Base-by-base conservation (phyloP, 2,113 vertebrate genomes). In the Garra rufa region DNA sequence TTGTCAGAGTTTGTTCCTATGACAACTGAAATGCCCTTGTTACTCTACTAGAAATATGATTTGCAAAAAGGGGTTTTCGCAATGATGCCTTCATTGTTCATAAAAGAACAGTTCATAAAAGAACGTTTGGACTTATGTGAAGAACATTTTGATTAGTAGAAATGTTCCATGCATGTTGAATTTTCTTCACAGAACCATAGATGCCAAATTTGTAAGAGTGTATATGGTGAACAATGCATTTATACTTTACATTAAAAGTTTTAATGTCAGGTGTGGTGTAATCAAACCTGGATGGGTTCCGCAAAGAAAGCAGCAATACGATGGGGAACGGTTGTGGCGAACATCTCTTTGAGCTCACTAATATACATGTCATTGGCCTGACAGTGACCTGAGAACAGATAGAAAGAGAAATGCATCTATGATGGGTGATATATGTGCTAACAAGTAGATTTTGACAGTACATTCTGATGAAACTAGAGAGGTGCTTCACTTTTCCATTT, bases 221-320 rank as follows among this genome's bases (percentile, higher is more conserved):
- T 19, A 52, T 41, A 73, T 15, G 69, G 7, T 28, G 71, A 74
- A 67, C 8, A 9, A 67, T 9, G 63, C 30, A 4, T 69, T 41
- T 14, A 69, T 19, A 69, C 28, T 52, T 52, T 34, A 34, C 34
- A 57, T 21, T 19, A 17, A 55, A 7, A 34, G 63, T 38, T 69
- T 21, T 9, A 21, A 21, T 41, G 44, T 19, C 6, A 30, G 6
- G 26, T n/a, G 13, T 67, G 10, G 55, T 74, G 14, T 46, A 30
- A 67, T 55, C 34, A 70, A 50, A 99, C 98, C 93, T 99, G 97
- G 89, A 99, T 97, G 3, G 98, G 96, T 87, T 99, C 98, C 63
- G 92, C 95, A 34, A 99, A 97, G 92, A 99, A 99, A 82, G 94
- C 97, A 83, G 97, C 98, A 17, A 99, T 91, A 48, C 83, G 92